phyloP scores from a whole-genome alignment of 92 coral and sea anemone genomes.

The Palythoa grandis region DNA sequence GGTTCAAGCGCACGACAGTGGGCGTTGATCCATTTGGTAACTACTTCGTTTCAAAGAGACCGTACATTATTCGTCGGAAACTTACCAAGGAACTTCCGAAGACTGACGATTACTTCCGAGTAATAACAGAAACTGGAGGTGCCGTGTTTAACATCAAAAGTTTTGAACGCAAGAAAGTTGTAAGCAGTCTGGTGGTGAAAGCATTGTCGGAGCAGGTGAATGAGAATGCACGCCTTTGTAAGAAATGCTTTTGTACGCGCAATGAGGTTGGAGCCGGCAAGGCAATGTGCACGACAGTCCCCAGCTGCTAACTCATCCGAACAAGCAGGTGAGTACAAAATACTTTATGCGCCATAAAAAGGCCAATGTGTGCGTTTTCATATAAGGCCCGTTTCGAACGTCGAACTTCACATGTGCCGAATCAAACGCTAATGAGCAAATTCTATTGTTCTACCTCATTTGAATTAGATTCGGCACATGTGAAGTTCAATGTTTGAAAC shows the following conservation, averaged over 20 bases:
- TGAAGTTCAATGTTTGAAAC: too few species aligned
- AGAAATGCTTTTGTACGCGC: constrained; percentile 52
- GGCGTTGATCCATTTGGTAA: constrained; percentile 57
- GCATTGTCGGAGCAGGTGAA: constrained; percentile 32
- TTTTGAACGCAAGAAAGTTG: constrained; percentile 32
- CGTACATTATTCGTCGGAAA: constrained; percentile 18
- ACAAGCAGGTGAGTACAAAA: background rate
- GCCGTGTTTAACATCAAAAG: constrained; percentile 60
- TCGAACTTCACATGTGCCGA: too few species aligned
- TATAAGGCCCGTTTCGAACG: too few species aligned
- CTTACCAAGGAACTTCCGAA: constrained; percentile 33
- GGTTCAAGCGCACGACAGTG: constrained; percentile 44
- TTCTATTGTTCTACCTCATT: too few species aligned
- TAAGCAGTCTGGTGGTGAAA: constrained; percentile 16
- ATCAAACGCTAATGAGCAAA: too few species aligned
- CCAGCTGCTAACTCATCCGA: background rate
- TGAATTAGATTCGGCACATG: too few species aligned
- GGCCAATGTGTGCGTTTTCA: too few species aligned
- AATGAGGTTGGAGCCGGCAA: constrained; percentile 69
- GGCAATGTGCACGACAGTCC: constrained; percentile 50
- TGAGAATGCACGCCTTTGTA: constrained; percentile 39
- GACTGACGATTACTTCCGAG: constrained; percentile 62
- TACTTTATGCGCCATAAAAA: too few species aligned
- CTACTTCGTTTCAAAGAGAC: constrained; percentile 36
- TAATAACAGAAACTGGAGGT: constrained; percentile 59